Conservation (phyloP, 2,888 invertebrate genomes). For the Tribolium freemani region DNA sequence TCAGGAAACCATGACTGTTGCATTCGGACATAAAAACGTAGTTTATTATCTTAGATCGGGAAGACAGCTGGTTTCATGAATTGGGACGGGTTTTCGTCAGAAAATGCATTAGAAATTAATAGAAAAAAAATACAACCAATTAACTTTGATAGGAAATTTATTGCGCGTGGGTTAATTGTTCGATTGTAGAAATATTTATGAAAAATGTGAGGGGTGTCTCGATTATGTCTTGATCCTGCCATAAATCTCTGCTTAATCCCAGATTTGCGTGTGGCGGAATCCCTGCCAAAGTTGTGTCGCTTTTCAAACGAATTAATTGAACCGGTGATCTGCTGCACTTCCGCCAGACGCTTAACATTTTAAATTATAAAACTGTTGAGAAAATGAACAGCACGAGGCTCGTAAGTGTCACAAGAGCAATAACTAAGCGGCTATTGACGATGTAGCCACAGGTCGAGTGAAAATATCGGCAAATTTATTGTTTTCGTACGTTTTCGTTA, state of each 20-base stretch:
- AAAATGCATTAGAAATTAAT: neutral
- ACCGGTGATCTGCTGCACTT: conserved; percentile 26
- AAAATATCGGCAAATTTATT: conserved; percentile 38
- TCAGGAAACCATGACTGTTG: conserved; percentile 3
- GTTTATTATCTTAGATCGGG: neutral
- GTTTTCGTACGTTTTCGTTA: conserved; percentile 19
- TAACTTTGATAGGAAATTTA: too few species aligned
- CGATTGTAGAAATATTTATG: neutral
- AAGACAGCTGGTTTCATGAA: neutral
- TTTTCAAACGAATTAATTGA: conserved; percentile 38
- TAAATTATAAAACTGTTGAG: conserved; percentile 37
- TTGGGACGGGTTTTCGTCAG: too few species aligned
- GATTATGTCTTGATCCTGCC: neutral
- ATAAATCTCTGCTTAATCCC: conserved; percentile 29
- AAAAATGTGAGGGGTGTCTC: neutral
- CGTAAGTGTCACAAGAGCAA: conserved; percentile 30
- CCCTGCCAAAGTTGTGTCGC: conserved; percentile 33
- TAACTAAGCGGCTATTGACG: neutral
- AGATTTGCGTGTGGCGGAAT: conserved; percentile 25
- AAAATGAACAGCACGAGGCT: conserved; percentile 28
- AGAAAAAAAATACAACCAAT: too few species aligned
- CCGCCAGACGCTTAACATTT: conserved; percentile 9
- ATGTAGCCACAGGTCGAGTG: neutral
- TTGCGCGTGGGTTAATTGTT: too few species aligned
- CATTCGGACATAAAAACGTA: neutral